A percentile compares a stretch with the other conserved stretches of the same genome.
phyloP scores from a whole-genome alignment of 2,113 vertebrate species.

The Pachyramphus minor region DNA sequence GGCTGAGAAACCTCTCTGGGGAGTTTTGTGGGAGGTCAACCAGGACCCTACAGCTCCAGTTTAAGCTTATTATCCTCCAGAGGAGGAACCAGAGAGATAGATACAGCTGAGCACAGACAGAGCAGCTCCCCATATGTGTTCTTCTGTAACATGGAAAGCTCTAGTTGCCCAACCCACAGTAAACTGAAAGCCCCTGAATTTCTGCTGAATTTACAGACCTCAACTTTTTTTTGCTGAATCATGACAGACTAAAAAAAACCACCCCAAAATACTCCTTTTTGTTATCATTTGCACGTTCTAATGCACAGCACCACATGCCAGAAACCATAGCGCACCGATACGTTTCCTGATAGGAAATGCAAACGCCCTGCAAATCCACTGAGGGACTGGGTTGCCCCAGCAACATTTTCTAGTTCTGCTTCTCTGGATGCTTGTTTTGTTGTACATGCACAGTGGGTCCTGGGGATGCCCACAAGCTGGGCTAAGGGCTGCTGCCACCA shows the following conservation, averaged over 20 bases:
- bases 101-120: not conserved
- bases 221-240: conserved; percentile 21
- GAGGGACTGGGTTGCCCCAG: not conserved
- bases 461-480: not conserved
- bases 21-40: not conserved
- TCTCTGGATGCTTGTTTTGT: not conserved
- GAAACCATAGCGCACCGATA: not conserved
- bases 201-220: not conserved
- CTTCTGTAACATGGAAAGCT: not conserved
- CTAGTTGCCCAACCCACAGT: not conserved
- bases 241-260: not conserved
- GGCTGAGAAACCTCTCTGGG: not conserved
- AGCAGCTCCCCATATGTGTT: not conserved
- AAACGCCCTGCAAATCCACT: not conserved
- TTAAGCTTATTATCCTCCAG: not conserved
- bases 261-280: not conserved
- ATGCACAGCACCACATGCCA: not conserved
- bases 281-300: conserved; percentile 1
- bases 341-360: conserved; percentile 47
- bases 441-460: fast-evolving
- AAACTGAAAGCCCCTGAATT: not conserved
- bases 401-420: not conserved
- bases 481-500: not conserved
- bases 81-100: not conserved
- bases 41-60: not conserved